These are phyloP conservation scores for Indri indri DNA, from an alignment of 2,113 vertebrate species.

Conservation along the genomic window DNA sequence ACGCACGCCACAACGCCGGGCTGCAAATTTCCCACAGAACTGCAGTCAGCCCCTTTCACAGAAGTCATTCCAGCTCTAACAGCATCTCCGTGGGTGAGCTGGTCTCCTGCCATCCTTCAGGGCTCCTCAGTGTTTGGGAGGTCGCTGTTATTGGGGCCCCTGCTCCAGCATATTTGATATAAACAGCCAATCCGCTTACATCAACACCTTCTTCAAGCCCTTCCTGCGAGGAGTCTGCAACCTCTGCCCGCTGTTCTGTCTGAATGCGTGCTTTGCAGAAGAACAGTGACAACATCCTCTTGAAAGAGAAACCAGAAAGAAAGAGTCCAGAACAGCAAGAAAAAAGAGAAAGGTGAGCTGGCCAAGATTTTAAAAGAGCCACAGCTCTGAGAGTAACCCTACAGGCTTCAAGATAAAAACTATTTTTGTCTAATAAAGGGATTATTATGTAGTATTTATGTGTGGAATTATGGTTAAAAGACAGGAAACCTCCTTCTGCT, in stretches of 20 bases:
- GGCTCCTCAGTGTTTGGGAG: neutral
- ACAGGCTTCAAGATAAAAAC: slow-evolving; percentile 36
- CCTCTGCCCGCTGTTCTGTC: slow-evolving; percentile 50
- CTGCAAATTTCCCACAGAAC: neutral
- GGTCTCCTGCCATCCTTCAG: slow-evolving; percentile 19
- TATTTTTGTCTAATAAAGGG: slow-evolving; percentile 56
- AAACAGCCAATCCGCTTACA: neutral
- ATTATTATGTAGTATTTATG: slow-evolving; percentile 41
- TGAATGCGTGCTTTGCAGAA: slow-evolving; percentile 18
- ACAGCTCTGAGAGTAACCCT: neutral
- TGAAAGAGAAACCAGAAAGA: slow-evolving; percentile 65
- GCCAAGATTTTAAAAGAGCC: slow-evolving; percentile 55
- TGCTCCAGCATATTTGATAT: neutral
- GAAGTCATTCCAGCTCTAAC: slow-evolving; percentile 57
- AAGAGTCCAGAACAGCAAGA: slow-evolving; percentile 47
- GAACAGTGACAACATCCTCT: slow-evolving; percentile 4
- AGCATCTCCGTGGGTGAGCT: slow-evolving; percentile 19
- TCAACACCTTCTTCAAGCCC: slow-evolving; percentile 31
- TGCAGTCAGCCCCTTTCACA: slow-evolving; percentile 44
- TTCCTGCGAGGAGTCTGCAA: slow-evolving; percentile 44
- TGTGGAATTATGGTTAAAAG: slow-evolving; percentile 56
- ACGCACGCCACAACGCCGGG: neutral
- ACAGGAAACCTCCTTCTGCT: slow-evolving; percentile 42
- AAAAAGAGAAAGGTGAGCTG: slow-evolving; percentile 20
- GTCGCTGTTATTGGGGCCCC: neutral